These are phyloP conservation scores for Ochlodes sylvanus DNA, from an alignment of 2,888 invertebrate genomes.

Conservation along the genomic window DNA sequence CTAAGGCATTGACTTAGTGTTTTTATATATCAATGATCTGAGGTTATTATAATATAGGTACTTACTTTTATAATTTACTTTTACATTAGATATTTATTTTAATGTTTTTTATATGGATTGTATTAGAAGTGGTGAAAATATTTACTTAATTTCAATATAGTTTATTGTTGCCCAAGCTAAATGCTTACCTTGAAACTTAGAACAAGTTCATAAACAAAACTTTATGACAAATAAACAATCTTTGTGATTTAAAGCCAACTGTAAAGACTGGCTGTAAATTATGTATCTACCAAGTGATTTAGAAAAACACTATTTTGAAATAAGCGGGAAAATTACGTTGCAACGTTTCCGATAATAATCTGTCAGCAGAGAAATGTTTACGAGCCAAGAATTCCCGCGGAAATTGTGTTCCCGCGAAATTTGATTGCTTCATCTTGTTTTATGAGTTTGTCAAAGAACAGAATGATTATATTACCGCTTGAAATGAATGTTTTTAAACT, in stretches of 20 bases:
- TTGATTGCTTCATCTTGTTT: slow-evolving; percentile 2
- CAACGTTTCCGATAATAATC: not conserved
- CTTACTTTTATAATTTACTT: too few relatives aligned
- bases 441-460: not conserved
- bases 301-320: not conserved
- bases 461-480: not conserved
- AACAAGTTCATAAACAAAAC: not conserved
- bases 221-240: not conserved
- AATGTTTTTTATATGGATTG: too few relatives aligned
- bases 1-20: too few relatives aligned
- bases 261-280: not conserved
- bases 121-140: too few relatives aligned
- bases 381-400: not conserved
- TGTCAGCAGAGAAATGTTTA: slow-evolving; percentile 10
- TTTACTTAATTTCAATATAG: too few relatives aligned
- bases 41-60: too few relatives aligned
- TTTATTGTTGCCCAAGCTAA: too few relatives aligned
- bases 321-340: not conserved
- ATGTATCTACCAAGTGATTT: not conserved
- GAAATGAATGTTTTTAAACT: not conserved
- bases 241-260: not conserved
- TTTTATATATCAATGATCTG: too few relatives aligned
- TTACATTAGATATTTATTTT: too few relatives aligned
- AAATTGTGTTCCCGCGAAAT: slow-evolving; percentile 8
- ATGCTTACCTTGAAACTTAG: too few relatives aligned